These are phyloP conservation scores for Chlorops oryzae DNA, from an alignment of 1,140 invertebrate species.

Conservation along the genomic window DNA sequence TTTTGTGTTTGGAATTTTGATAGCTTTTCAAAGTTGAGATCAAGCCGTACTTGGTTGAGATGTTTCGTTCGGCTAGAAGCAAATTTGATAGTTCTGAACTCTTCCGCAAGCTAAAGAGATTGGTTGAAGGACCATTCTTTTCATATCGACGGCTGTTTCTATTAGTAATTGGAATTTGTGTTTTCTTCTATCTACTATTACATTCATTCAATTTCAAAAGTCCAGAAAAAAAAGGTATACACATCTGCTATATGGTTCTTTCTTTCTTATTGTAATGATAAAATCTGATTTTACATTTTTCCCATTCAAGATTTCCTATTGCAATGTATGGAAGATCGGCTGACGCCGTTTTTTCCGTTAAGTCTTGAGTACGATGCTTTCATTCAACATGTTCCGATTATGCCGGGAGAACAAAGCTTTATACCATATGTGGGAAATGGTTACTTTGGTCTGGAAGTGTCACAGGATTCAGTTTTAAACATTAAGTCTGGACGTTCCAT, in stretches of 20 bases:
- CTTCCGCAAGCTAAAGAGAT: constrained; percentile 54
- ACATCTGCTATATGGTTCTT: constrained; percentile 1
- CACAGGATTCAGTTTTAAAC: constrained; percentile 60
- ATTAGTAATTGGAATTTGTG: constrained; percentile 54
- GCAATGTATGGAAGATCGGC: constrained; percentile 58
- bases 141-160: constrained; percentile 62
- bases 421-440: constrained; percentile 78
- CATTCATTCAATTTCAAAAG: constrained; percentile 55
- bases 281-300: background rate
- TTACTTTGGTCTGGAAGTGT: constrained; percentile 60
- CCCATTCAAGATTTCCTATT: constrained; percentile 52
- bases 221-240: constrained; percentile 47
- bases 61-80: constrained; percentile 44
- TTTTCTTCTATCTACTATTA: constrained; percentile 62
- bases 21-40: constrained; percentile 6
- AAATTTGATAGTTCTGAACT: constrained; percentile 50
- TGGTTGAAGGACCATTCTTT: constrained; percentile 57
- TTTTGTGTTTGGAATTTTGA: too few species aligned
- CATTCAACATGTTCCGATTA: constrained; percentile 53
- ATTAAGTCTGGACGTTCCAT: constrained; percentile 66
- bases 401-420: constrained; percentile 54
- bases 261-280: background rate
- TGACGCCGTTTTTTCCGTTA: constrained; percentile 56
- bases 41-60: too few species aligned
- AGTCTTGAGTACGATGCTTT: constrained; percentile 62